A percentile compares a stretch with the other conserved stretches of the same genome.
Evolutionary conservation across 2,113 vertebrate species (phyloP).

Genomic region (Sorex araneus): DNA sequence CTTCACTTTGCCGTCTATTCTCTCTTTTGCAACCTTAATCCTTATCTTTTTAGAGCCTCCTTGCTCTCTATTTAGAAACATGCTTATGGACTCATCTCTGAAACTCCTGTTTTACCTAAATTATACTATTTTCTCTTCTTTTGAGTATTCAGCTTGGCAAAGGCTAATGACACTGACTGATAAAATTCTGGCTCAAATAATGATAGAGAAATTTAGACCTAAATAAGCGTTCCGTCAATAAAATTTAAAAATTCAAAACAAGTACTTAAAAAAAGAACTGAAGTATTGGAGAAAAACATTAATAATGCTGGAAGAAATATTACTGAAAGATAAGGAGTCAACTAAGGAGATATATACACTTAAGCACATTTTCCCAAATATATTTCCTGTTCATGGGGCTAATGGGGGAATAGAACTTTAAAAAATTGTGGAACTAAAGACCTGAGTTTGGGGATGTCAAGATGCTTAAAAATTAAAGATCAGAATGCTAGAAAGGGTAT

Average conservation of each 20-base stretch:
- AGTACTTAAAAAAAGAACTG: slow-evolving; percentile 6
- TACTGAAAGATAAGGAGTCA: slow-evolving; percentile 1
- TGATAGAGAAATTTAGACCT: not conserved
- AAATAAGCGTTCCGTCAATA: not conserved
- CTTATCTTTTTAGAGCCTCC: not conserved
- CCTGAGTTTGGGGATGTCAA: not conserved
- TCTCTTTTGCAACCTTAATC: not conserved
- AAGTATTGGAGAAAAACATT: not conserved
- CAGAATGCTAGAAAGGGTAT: not conserved
- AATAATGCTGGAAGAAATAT: not conserved
- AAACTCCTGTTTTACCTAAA: not conserved
- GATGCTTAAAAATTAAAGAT: not conserved
- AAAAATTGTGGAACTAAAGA: not conserved
- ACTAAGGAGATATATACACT: not conserved
- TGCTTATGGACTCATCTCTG: not conserved
- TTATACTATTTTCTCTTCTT: slow-evolving; percentile 31
- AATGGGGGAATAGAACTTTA: not conserved
- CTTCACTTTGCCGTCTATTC: not conserved
- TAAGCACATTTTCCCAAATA: not conserved
- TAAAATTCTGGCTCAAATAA: not conserved
- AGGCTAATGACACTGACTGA: not conserved
- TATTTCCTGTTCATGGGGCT: not conserved
- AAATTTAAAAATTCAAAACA: not conserved
- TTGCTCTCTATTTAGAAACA: not conserved
- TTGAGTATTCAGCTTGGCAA: not conserved